Evolutionary conservation across 1,140 invertebrate species (phyloP), one percentile per base, ranked within the genome.

Genomic region (Caenorhabditis brenneri): DNA sequence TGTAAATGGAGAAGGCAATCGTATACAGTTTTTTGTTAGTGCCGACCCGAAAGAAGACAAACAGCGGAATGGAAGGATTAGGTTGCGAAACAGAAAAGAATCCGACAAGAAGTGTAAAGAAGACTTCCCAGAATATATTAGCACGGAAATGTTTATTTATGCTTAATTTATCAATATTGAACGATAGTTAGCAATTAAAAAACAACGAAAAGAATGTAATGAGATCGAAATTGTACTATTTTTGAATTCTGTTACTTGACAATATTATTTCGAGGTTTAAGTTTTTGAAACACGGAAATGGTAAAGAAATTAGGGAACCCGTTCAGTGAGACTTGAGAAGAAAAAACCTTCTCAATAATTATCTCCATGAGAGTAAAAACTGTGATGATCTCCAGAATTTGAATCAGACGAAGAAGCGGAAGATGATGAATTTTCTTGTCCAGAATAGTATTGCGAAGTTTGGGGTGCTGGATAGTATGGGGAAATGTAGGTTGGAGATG

Each of bases 1-100:
- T 74, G 65, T 74, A 74, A 74, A 74, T 74, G 36, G 65, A 74
- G 65, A 74, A n/a, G n/a, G n/a, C 65, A 58, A 6, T 5, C 49
- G 49, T 39, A 16, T 65, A 65, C 58, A 65, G 33, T 74, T 74
- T 42, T 12, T 74, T 46, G 36, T 46, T 46, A 7, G 24, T 74
- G 65, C 65, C 65, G 65, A 24, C 53, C 6, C 10, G 33, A 74
- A 39, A 29, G 24, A 5, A 46, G 42, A 24, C 10, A 31, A 7
- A 74, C 29, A 74, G 3, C n/a, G n/a, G n/a, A n/a, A n/a, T n/a
- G n/a, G n/a, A 74, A 22, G 65, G 65, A 42, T 74, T 39, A 42
- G 65, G 36, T 74, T 74, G 19, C 58, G 33, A 51, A n/a, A n/a
- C n/a, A 27, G 16, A 2, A 15, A 65, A 3, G 6, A 65, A n/a